These are phyloP conservation scores for Torymus tubicola DNA, from an alignment of 2,888 invertebrate genomes.

Conservation along the genomic window DNA sequence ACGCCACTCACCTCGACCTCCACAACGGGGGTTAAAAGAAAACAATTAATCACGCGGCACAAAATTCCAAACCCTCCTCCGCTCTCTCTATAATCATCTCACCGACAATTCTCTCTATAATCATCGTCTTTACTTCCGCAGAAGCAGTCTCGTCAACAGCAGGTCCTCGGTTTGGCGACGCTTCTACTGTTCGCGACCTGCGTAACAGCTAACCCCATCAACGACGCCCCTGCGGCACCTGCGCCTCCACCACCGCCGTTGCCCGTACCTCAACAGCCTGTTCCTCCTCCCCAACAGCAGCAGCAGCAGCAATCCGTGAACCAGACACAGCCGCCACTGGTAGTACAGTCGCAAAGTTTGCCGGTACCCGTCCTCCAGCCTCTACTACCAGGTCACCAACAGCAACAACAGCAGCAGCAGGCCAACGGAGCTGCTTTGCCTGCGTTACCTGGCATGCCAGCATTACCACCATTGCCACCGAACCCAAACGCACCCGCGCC, in stretches of 20 bases:
- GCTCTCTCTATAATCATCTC: background rate
- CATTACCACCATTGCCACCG: too few relatives aligned
- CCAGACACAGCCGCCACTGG: too few relatives aligned
- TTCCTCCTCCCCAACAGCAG: background rate
- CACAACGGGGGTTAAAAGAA: background rate
- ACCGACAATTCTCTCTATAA: slow-evolving; percentile 1
- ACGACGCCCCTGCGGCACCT: background rate
- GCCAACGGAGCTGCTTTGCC: background rate
- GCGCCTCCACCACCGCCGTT: too few relatives aligned
- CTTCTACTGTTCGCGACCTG: background rate
- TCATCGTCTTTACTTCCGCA: slow-evolving; percentile 18
- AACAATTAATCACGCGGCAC: slow-evolving; percentile 20
- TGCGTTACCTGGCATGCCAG: too few relatives aligned
- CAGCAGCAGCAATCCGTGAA: too few relatives aligned
- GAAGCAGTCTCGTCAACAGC: background rate
- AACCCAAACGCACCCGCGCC: too few relatives aligned
- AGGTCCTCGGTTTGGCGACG: slow-evolving; percentile 3
- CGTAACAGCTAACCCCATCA: too few relatives aligned
- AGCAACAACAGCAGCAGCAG: background rate
- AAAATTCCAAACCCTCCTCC: background rate
- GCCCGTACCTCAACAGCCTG: too few relatives aligned
- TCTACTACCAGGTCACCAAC: background rate
- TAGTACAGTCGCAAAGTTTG: too few relatives aligned
- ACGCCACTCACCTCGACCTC: too few relatives aligned
- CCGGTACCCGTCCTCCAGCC: too few relatives aligned